phyloP scores from a whole-genome alignment of 2,113 vertebrate genomes.

The Bombycilla garrulus region DNA sequence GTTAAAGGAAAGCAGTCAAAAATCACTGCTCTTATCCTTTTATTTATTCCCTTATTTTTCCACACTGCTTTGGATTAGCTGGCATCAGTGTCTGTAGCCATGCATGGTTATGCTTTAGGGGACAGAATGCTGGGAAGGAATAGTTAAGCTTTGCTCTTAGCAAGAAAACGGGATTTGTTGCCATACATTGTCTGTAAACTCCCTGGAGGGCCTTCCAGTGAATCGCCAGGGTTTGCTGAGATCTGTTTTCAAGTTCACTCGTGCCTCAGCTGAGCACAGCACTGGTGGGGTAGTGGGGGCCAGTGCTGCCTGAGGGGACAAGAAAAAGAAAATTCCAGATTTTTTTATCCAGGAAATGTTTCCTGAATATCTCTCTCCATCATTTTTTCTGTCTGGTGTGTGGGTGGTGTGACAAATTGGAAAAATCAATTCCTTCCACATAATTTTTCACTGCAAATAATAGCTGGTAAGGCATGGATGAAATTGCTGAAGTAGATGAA shows the following conservation, averaged over 20 bases:
- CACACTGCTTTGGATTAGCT: not conserved
- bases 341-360: not conserved
- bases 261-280: not conserved
- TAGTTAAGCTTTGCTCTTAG: not conserved
- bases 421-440: not conserved
- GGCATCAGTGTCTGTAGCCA: not conserved
- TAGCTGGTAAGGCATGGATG: not conserved
- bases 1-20: not conserved
- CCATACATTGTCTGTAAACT: not conserved
- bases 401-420: not conserved
- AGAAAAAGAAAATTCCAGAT: not conserved
- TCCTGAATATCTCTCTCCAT: not conserved
- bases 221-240: not conserved
- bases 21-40: not conserved
- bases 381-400: not conserved
- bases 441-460: not conserved
- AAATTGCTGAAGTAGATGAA: not conserved
- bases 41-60: not conserved
- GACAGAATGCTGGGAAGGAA: not conserved
- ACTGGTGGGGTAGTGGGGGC: fast-evolving
- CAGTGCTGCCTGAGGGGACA: not conserved
- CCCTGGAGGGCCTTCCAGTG: not conserved
- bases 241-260: not conserved
- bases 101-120: not conserved
- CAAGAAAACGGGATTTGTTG: not conserved